Base-by-base conservation (phyloP, 1,140 invertebrate species). In the Eueides isabella region DNA sequence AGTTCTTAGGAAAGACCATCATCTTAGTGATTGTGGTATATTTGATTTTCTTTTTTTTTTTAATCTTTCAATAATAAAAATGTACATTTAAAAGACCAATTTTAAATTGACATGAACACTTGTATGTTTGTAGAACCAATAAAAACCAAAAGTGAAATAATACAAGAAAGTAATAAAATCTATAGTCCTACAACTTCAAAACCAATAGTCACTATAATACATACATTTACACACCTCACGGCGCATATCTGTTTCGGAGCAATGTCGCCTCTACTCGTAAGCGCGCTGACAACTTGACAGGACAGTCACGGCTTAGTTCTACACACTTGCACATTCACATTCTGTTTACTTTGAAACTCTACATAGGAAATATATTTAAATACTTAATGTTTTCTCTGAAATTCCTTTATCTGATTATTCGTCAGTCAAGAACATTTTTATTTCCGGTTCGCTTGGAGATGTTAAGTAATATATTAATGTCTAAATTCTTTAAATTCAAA, bases 171-270 rank as follows among this genome's bases (percentile, higher is more conserved):
- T n/a, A 44, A n/a, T 44, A 19, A 44, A 44, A 11, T 12, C 1
- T 23, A 55, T 55, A 26, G 7, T 55, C 48, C 48, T 26, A 26
- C 19, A 55, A 14, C 23, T 55, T 26, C 5, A 11, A 12, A 26
- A 55, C 11, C 4, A 55, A 23, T 55, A 4, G 48, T 5, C 48
- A 23, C 48, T 4, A n/a, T n/a, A n/a, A n/a, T n/a, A 11, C 3
- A 26, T 23, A 55, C 48, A 55, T 55, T 14, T 55, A 23, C 26
- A 55, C 48, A 55, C 48, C 48, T 55, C 48, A 55, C 23, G 48
- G 48, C 48, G 48, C 48, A 55, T 55, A 55, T 55, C 48, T 55
- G 48, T 55, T 55, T 55, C 48, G n/a, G 19, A 55, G 48, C 41
- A 26, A 55, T 26, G 48, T 55, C 48, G 19, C 19, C 48, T 26